Base-by-base conservation (phyloP, 2,888 invertebrate species). In the Drosophila cognata region DNA sequence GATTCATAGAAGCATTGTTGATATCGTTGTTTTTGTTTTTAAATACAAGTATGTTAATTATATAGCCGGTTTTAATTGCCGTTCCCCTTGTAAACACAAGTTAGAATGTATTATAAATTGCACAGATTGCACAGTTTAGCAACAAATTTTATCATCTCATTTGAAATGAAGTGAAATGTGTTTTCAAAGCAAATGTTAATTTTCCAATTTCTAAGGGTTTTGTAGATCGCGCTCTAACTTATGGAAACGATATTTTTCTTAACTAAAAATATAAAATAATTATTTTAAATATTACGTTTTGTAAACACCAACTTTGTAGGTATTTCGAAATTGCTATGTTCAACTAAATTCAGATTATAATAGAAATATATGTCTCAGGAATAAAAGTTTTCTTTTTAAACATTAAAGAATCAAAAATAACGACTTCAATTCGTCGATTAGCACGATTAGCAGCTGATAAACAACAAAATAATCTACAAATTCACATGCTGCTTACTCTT, bases 391-490 rank as follows among this genome's bases (percentile, higher is more conserved):
- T 38, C 13, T 1, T 4, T 38, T 38, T 38, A 18, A 38, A 38
- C 18, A 18, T 46, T 7, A 13, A 48, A 4, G 28, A 33, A 33
- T 33, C 35, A 21, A 29, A 50, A 50, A 53, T 53, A 1, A 18
- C 2, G 21, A 52, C 13, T 33, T 2, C 13, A 16, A 33, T 21
- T 31, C 21, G 4, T 21, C 7, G 18, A 55, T 21, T 21, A 21
- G 21, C 5, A 28, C 4, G 18, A 36, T 13, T 25, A 36, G 25
- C 28, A 36, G 33, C 16, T 11, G 25, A 21, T 16, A 38, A 55
- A 68, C 53, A 68, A 41, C 25, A 55, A 50, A 13, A 11, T 35
- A 21, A 25, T 51, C n/a, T 31, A 28, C 35, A 31, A 28, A 55
- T n/a, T 35, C 13, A 33, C 21, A 16, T 36, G 7, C 21, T 6